Conservation (phyloP, 2,797 vertebrate genomes). For the Pseudochirops corinnae region DNA sequence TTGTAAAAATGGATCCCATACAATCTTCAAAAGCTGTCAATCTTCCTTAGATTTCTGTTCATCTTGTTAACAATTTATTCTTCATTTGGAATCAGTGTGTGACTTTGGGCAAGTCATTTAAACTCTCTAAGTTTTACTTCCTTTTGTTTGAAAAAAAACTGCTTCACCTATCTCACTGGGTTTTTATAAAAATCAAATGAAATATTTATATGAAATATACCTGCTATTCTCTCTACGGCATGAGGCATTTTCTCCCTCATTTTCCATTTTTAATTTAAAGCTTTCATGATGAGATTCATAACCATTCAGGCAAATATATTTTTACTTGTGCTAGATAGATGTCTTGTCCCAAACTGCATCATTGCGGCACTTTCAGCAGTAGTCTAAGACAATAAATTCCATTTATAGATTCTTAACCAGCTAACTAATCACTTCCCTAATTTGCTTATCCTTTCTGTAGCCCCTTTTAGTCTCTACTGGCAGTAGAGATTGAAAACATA, state of each 20-base stretch:
- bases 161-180: not conserved
- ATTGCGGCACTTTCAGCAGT: not conserved
- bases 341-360: not conserved
- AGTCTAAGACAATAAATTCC: not conserved
- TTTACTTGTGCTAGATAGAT: not conserved
- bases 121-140: not conserved
- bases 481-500: not conserved
- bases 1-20: not conserved
- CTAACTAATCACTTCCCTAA: not conserved
- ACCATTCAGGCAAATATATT: not conserved
- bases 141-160: not conserved
- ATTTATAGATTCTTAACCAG: not conserved
- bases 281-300: not conserved
- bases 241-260: not conserved
- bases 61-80: slow-evolving; percentile 33
- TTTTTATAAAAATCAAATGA: not conserved
- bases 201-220: not conserved
- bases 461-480: not conserved
- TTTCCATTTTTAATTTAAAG: not conserved
- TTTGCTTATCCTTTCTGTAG: not conserved
- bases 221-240: not conserved
- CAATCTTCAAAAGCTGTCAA: not conserved
- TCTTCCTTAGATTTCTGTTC: slow-evolving; percentile 16
- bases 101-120: not conserved
- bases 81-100: slow-evolving; percentile 1